These are phyloP conservation scores for Crossocerus cetratus DNA, from an alignment of 2,888 invertebrate species.

Conservation along the genomic window DNA sequence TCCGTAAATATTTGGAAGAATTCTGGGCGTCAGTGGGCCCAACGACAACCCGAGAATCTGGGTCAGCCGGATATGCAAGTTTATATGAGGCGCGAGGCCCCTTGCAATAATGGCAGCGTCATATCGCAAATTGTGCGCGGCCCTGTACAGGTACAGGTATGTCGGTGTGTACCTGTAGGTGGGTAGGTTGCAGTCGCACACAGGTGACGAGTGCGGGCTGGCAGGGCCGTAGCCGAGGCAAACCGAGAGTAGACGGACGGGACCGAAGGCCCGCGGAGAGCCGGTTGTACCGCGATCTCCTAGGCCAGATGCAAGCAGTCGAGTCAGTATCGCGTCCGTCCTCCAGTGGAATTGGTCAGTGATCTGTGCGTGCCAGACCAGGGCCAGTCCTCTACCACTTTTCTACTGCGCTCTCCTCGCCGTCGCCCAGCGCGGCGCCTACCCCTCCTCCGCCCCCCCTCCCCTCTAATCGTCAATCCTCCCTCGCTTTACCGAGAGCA, in stretches of 20 bases:
- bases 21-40: too few relatives aligned
- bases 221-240: slow-evolving; percentile 24
- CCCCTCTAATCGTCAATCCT: slow-evolving; percentile 3
- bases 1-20: too few relatives aligned
- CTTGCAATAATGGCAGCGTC: slow-evolving; percentile 1
- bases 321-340: slow-evolving; percentile 73
- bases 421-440: neutral
- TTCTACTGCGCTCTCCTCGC: slow-evolving; percentile 11
- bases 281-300: slow-evolving; percentile 62
- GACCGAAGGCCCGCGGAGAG: slow-evolving; percentile 54
- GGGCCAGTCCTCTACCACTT: slow-evolving; percentile 55
- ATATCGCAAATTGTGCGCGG: neutral
- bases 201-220: slow-evolving; percentile 23
- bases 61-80: neutral
- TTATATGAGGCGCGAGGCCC: neutral
- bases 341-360: slow-evolving; percentile 69
- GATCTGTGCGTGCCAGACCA: slow-evolving; percentile 69
- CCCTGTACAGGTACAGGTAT: neutral
- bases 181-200: neutral
- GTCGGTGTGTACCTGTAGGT: neutral
- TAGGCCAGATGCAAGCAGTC: slow-evolving; percentile 52
- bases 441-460: neutral
- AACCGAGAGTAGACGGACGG: slow-evolving; percentile 53
- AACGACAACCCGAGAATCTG: too few relatives aligned
- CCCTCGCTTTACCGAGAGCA: too few relatives aligned